phyloP scores from a whole-genome alignment of 1,140 invertebrate species.

The Papilio xuthus region DNA sequence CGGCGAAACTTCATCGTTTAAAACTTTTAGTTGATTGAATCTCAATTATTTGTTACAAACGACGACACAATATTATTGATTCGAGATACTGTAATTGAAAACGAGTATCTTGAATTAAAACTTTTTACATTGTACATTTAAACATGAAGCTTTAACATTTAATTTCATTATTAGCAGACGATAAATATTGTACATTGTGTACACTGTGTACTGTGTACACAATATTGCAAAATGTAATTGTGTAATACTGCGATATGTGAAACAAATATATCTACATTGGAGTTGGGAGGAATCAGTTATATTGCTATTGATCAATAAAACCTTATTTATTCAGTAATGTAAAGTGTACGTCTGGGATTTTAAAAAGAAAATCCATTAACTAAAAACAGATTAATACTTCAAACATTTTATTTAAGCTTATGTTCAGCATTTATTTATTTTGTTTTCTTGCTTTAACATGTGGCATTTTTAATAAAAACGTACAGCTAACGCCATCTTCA shows the following conservation, averaged over 20 bases:
- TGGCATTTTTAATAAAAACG: too few species aligned
- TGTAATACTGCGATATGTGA: neutral
- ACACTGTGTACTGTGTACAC: neutral
- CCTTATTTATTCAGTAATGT: too few species aligned
- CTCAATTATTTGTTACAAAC: neutral
- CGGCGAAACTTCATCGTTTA: neutral
- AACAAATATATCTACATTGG: neutral
- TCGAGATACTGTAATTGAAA: neutral
- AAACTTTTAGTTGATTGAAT: conserved; percentile 3
- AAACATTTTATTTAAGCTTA: too few species aligned
- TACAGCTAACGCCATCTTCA: neutral
- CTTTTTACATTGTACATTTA: neutral
- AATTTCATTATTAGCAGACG: neutral
- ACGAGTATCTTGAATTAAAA: neutral
- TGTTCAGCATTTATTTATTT: too few species aligned
- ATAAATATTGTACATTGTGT: neutral
- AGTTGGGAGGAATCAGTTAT: too few species aligned
- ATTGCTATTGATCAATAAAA: too few species aligned
- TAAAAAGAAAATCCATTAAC: too few species aligned
- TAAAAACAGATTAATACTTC: too few species aligned
- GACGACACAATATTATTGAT: neutral
- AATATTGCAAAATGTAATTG: neutral
- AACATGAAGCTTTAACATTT: neutral
- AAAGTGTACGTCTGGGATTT: too few species aligned
- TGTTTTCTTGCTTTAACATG: too few species aligned